Conservation (phyloP, 1,140 invertebrate genomes). For the Drosophila arawakana region DNA sequence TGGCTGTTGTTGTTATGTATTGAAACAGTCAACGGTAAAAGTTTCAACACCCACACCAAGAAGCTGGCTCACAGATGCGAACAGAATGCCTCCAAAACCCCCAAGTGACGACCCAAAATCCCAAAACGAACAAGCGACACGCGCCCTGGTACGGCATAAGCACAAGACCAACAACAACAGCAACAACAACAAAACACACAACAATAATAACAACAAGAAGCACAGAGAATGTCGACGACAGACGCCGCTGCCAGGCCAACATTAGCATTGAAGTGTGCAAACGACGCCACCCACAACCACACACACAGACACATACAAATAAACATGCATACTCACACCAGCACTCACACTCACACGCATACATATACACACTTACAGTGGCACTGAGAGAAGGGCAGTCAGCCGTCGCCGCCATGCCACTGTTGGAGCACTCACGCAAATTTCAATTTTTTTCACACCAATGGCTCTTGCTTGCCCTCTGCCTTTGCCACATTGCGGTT, state of each 20-base stretch:
- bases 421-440: constrained; percentile 83
- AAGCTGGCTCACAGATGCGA: constrained; percentile 21
- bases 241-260: constrained; percentile 81
- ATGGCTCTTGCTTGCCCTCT: constrained; percentile 73
- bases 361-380: constrained; percentile 23
- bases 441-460: constrained; percentile 84
- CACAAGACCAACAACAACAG: not conserved
- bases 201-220: constrained; percentile 17
- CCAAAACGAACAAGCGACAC: constrained; percentile 81
- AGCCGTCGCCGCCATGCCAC: constrained; percentile 47
- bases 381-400: constrained; percentile 43
- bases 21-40: constrained; percentile 45
- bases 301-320: constrained; percentile 50
- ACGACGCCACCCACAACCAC: constrained; percentile 76
- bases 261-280: constrained; percentile 84
- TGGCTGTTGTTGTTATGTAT: constrained; percentile 40
- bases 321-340: constrained; percentile 19
- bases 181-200: constrained; percentile 9
- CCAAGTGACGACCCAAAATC: constrained; percentile 66
- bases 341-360: constrained; percentile 17
- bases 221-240: constrained; percentile 78
- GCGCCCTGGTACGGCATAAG: constrained; percentile 57
- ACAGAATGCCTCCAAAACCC: constrained; percentile 17
- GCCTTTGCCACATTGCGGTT: constrained; percentile 75
- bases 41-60: constrained; percentile 43